Conservation (phyloP, 2,797 vertebrate genomes). For the Myripristis murdjan region DNA sequence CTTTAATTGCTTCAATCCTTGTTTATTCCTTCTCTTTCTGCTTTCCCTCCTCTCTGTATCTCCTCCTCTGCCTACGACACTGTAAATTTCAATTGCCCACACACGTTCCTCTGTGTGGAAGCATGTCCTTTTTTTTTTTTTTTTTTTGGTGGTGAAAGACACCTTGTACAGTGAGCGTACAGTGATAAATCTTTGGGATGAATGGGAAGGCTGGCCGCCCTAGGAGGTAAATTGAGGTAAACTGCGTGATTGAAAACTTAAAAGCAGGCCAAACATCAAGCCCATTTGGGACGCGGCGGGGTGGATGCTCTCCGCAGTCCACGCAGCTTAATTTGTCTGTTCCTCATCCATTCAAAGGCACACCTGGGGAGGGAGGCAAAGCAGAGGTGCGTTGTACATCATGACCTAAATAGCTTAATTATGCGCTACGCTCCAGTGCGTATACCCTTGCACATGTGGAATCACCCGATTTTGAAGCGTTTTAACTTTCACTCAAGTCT, state of each 20-base stretch:
- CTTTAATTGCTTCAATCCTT: constrained; percentile 16
- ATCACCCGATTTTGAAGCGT: constrained; percentile 12
- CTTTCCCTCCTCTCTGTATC: constrained; percentile 13
- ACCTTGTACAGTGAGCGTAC: constrained; percentile 23
- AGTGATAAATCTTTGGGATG: constrained; percentile 54
- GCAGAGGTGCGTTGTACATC: constrained; percentile 46
- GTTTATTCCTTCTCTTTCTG: constrained; percentile 14
- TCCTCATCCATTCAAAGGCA: constrained; percentile 54
- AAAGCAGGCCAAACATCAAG: constrained; percentile 71
- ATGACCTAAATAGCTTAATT: constrained; percentile 66
- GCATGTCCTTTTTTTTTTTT: constrained; percentile 36
- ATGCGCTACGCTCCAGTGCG: constrained; percentile 23
- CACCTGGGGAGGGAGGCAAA: constrained; percentile 46
- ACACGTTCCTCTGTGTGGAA: constrained; percentile 30
- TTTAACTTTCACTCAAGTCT: not conserved
- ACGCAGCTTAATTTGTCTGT: constrained; percentile 65
- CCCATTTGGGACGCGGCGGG: constrained; percentile 66
- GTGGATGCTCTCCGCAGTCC: constrained; percentile 46
- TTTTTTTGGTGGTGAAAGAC: constrained; percentile 25
- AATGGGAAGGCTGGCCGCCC: constrained; percentile 50
- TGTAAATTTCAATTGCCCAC: constrained; percentile 45
- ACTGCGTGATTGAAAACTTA: constrained; percentile 75
- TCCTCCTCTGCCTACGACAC: constrained; percentile 23
- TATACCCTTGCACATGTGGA: constrained; percentile 25
- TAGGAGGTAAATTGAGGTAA: constrained; percentile 77